Base-by-base conservation (phyloP, 2,797 vertebrate genomes). In the Xenopus petersii region DNA sequence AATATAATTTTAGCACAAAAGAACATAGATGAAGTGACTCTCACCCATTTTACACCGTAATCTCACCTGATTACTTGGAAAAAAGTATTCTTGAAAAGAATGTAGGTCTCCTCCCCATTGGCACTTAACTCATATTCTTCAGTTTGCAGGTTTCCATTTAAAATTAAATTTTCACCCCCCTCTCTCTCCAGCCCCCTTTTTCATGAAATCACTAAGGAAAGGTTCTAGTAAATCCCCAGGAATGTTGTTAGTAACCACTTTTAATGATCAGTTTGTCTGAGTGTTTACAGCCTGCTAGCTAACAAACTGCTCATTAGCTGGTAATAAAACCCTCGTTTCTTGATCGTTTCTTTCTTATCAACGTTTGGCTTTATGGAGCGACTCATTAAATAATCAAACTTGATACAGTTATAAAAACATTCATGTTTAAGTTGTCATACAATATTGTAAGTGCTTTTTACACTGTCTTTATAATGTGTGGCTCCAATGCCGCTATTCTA, bases 261-360 rank as follows among this genome's bases (percentile, higher is more conserved):
- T 89, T 91, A 91, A 92, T 81, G 86, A 87, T 80, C 85, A 88
- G 88, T 86, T 88, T 86, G 80, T 87, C 81, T 84, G 87, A 91
- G 88, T 89, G 90, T 92, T 93, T 91, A 91, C 89, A 88, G 88
- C 86, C 86, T 92, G 87, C 85, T 87, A 89, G 85, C 87, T 83
- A 89, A 88, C 89, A 90, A 91, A 90, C 81, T 85, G 74, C 72
- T 85, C 86, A 88, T 90, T 91, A 91, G 89, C 88, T 89, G 87
- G 83, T 91, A 86, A 84, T 89, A 90, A 88, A 85, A 84, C 87
- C 75, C 82, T 76, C 79, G 36, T 0, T 10, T 86, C 82, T 85
- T 82, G 79, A 86, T 88, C 81, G 86, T 87, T 87, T 74, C 80
- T 63, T 87, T 84, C 76, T 80, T 79, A 81, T 88, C 78, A 80